Percentiles rank a stretch among this genome's conserved stretches.
phyloP scores from a whole-genome alignment of 1,140 invertebrate species.

The Lasioglossum baleicum region DNA sequence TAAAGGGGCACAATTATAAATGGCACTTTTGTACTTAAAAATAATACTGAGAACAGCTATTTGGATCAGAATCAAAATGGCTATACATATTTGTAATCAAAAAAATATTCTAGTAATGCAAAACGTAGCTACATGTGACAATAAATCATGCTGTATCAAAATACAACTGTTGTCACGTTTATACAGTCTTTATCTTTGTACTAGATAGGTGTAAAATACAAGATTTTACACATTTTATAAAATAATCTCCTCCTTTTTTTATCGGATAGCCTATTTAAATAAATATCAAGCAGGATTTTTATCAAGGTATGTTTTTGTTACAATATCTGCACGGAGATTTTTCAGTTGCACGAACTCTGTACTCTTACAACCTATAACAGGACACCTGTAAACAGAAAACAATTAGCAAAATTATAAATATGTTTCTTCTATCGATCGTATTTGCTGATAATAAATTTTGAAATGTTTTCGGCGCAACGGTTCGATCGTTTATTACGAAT shows the following conservation, averaged over 20 bases:
- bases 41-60: not conserved
- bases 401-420: conserved; percentile 2
- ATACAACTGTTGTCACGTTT: not conserved
- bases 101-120: conserved; percentile 1
- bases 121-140: too few species aligned
- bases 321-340: conserved; percentile 63
- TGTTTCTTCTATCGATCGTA: too few species aligned
- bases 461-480: too few species aligned
- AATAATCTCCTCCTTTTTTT: not conserved
- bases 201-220: not conserved
- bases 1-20: not conserved
- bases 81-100: not conserved
- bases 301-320: conserved; percentile 63
- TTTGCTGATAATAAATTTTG: too few species aligned
- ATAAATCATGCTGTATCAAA: not conserved
- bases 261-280: not conserved
- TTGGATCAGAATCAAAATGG: not conserved
- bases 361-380: conserved; percentile 71
- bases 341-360: conserved; percentile 60
- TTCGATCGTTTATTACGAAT: too few species aligned
- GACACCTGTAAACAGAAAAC: conserved; percentile 68
- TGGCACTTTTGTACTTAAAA: not conserved
- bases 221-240: not conserved
- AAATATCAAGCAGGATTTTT: conserved; percentile 45
- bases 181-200: conserved; percentile 4